These are phyloP conservation scores for Dryobotodes eremita DNA, from an alignment of 2,888 invertebrate species.

Conservation along the genomic window DNA sequence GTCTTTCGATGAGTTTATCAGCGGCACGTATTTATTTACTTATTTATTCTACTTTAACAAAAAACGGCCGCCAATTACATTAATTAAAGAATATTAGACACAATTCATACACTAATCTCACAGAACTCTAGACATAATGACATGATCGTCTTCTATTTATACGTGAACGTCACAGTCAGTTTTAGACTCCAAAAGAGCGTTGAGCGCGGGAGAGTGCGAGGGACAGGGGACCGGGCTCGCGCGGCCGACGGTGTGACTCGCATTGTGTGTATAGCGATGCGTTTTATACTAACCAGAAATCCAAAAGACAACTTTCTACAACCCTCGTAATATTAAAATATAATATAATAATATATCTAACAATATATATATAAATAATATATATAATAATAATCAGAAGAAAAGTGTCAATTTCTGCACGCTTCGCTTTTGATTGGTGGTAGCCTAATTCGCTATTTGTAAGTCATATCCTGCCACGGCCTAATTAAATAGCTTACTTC, in stretches of 20 bases:
- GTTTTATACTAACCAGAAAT: not conserved
- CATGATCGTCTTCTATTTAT: not conserved
- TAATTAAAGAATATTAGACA: not conserved
- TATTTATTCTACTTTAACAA: not conserved
- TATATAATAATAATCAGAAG: not conserved
- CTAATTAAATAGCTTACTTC: constrained; percentile 38
- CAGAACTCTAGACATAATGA: not conserved
- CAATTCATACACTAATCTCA: too few species aligned
- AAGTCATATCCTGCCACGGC: constrained; percentile 28
- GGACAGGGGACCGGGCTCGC: not conserved
- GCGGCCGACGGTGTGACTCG: too few species aligned
- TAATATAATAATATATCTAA: too few species aligned
- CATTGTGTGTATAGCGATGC: not conserved
- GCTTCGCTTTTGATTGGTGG: not conserved
- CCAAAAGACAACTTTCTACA: not conserved
- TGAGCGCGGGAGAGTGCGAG: too few species aligned
- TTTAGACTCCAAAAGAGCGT: not conserved
- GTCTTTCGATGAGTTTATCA: too few species aligned
- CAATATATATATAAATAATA: too few species aligned
- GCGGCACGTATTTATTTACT: too few species aligned
- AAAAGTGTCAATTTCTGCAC: not conserved
- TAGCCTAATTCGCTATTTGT: not conserved
- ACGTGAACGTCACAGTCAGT: not conserved
- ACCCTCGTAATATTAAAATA: not conserved
- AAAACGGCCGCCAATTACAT: not conserved